phyloP scores from a whole-genome alignment of 1,140 invertebrate genomes.

The Cherax destructor region DNA sequence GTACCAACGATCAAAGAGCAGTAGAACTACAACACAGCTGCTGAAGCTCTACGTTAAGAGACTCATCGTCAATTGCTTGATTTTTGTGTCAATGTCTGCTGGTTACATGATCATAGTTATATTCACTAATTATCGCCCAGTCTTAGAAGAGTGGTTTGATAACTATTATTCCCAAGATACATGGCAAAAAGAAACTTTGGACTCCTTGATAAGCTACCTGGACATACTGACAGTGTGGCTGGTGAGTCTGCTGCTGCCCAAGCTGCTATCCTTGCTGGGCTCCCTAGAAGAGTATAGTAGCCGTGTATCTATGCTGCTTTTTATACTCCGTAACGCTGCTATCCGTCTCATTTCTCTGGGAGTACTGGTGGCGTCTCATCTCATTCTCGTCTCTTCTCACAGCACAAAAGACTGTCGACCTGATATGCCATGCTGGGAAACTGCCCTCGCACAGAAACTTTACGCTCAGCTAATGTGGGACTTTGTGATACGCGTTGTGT shows the following conservation, averaged over 20 bases:
- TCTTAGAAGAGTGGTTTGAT: not conserved
- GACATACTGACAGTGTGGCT: constrained; percentile 49
- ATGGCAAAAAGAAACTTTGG: not conserved
- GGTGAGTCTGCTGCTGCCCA: constrained; percentile 23
- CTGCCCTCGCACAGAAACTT: constrained; percentile 34
- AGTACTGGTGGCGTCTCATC: constrained; percentile 32
- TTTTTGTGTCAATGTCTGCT: not conserved
- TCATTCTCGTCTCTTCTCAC: not conserved
- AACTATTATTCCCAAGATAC: not conserved
- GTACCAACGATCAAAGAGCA: constrained; percentile 14
- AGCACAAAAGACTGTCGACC: not conserved
- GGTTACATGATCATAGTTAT: constrained; percentile 19
- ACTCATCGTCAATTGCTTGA: constrained; percentile 19
- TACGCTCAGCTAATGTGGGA: constrained; percentile 55
- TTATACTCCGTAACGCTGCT: constrained; percentile 31
- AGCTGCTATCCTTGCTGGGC: constrained; percentile 26
- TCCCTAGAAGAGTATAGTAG: constrained; percentile 43
- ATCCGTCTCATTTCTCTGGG: constrained; percentile 38
- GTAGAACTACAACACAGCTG: not conserved
- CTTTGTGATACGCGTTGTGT: constrained; percentile 10
- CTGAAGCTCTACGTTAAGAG: not conserved
- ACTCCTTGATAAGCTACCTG: constrained; percentile 20
- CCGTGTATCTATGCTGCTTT: constrained; percentile 38
- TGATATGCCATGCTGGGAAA: constrained; percentile 51
- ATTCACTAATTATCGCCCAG: constrained; percentile 8